Evolutionary conservation across 1,140 invertebrate genomes (phyloP).

Genomic region (Meloidogyne hapla): DNA sequence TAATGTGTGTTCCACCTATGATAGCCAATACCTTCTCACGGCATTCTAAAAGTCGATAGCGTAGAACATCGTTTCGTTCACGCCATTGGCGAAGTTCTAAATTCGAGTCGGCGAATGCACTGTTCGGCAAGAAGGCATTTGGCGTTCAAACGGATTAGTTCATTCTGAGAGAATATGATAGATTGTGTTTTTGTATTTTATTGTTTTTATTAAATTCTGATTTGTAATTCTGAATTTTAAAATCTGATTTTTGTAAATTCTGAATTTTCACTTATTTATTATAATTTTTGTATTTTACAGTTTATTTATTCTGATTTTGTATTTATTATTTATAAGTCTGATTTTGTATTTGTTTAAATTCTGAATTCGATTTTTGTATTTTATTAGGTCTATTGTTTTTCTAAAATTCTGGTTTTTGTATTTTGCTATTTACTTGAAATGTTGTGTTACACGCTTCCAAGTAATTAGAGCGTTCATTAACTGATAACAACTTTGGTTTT

Average conservation of each 20-base stretch:
- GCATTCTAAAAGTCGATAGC: constrained; percentile 25
- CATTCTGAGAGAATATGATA: background rate
- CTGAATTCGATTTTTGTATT: background rate
- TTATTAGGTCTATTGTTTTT: background rate
- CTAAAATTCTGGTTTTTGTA: background rate
- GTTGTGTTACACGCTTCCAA: constrained; percentile 14
- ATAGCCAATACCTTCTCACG: constrained; percentile 21
- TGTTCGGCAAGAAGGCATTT: constrained; percentile 22
- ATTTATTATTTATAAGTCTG: background rate
- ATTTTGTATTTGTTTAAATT: background rate
- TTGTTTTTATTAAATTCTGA: too few species aligned
- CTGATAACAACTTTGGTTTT: constrained; percentile 11
- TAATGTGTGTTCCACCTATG: background rate
- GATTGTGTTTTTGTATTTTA: background rate
- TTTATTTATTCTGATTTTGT: too few species aligned
- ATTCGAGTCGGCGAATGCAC: constrained; percentile 18
- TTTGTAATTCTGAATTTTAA: background rate
- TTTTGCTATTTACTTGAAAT: constrained; percentile 19
- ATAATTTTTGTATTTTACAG: background rate
- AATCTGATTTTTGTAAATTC: too few species aligned
- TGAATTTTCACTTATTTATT: too few species aligned
- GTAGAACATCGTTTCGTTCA: constrained; percentile 18
- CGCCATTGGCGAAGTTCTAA: constrained; percentile 28
- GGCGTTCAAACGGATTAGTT: constrained; percentile 17
- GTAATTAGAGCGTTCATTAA: background rate